These are phyloP conservation scores for Cromileptes altivelis DNA, from an alignment of 2,113 vertebrate genomes.

Conservation along the genomic window DNA sequence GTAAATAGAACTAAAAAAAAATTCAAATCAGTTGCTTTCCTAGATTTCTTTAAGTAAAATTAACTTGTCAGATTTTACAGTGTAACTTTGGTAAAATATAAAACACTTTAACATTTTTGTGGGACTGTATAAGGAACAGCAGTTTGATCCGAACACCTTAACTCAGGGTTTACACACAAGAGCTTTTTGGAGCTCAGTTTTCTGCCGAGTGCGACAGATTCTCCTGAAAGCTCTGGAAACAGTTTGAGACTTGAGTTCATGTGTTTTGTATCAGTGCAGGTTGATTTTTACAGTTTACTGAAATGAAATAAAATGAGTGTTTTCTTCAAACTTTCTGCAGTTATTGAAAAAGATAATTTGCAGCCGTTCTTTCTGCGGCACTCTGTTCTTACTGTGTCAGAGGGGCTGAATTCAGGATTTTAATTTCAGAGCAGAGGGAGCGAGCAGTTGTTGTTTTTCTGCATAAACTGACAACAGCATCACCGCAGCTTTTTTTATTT, in stretches of 20 bases:
- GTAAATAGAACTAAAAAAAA: too few relatives aligned
- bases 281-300: neutral
- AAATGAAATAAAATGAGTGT: neutral
- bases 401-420: slow-evolving; percentile 22
- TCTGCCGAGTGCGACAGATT: neutral
- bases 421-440: slow-evolving; percentile 38
- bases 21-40: too few relatives aligned
- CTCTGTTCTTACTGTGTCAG: neutral
- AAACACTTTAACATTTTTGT: too few relatives aligned
- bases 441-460: slow-evolving; percentile 29
- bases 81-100: too few relatives aligned
- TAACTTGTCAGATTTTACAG: too few relatives aligned
- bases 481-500: neutral
- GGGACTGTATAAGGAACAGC: too few relatives aligned
- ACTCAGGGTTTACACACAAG: neutral
- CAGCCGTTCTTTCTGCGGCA: neutral
- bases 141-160: too few relatives aligned
- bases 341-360: slow-evolving; percentile 24
- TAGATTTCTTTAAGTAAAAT: too few relatives aligned
- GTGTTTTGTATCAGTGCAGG: neutral
- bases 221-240: neutral
- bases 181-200: neutral
- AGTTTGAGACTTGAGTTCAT: neutral
- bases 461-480: slow-evolving; percentile 10
- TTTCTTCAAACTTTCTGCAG: slow-evolving; percentile 1